Base-by-base conservation (phyloP, 2,888 invertebrate genomes). In the Nomada fucata region DNA sequence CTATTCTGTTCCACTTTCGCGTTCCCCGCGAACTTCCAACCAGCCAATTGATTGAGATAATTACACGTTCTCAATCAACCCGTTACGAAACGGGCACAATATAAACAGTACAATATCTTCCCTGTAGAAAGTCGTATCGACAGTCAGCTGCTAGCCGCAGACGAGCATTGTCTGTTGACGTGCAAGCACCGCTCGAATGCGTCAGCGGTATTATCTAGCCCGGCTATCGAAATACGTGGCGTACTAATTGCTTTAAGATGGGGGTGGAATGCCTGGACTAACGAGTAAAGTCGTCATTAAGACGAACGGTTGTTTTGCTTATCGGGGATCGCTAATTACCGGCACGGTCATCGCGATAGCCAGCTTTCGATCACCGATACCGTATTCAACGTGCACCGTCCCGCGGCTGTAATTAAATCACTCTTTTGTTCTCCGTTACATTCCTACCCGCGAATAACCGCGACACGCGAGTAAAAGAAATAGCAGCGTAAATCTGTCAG, bases 201-300 rank as follows among this genome's bases (percentile, higher is more conserved):
- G 57, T 67, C 52, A 29, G 13, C 7, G 44, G 57, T 23, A n/a
- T 78, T 83, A 86, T 87, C 86, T 52, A n/a, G 20, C 13, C 47
- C 11, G 53, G 36, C 83, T 82, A 84, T 86, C 84, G 20, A 23
- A 36, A 82, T 68, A 88, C 78, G 78, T 44, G 20, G 72, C 68
- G 47, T 72, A 63, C 81, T 89, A 89, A 89, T 88, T 89, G 88
- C 79, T 73, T 36, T n/a, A 53, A 63, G 70, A 74, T 53, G 84
- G 72, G 87, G 83, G 80, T 73, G 83, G 72, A 77, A 84, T 77
- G 82, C 65, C 50, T 13, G n/a, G 7, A 36, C 10, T 83, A 86
- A 83, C 77, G 81, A 84, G 80, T 82, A 72, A 70, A 82, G 80
- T 80, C 83, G 78, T 84, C 87, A 72, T 88, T 89, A 89, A 71